Conservation (phyloP, 2,797 vertebrate species). For the Spheniscus humboldti region DNA sequence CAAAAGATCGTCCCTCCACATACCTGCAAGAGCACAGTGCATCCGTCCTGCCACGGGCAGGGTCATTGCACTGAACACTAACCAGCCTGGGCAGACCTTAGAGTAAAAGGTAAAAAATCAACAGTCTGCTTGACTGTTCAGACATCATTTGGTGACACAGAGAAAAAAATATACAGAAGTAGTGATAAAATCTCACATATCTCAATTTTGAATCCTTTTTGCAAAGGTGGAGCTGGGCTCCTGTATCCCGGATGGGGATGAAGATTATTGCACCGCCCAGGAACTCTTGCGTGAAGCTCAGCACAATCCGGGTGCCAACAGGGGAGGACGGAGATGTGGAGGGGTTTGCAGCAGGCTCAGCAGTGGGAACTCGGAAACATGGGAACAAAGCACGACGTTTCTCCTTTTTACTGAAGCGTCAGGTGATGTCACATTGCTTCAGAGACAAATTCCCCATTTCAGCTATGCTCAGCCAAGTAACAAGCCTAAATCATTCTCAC, state of each 20-base stretch:
- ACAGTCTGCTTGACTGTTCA: not conserved
- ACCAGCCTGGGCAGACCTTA: not conserved
- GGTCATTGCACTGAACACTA: fast-evolving
- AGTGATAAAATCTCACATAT: not conserved
- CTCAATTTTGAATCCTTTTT: not conserved
- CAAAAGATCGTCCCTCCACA: not conserved
- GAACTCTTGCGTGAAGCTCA: fast-evolving
- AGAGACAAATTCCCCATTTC: not conserved
- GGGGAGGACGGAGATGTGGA: not conserved
- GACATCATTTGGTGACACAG: too few relatives aligned
- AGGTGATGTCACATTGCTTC: not conserved
- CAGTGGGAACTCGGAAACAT: not conserved
- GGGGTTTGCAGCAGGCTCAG: not conserved
- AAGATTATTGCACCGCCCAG: not conserved
- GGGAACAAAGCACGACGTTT: not conserved
- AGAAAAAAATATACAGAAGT: fast-evolving
- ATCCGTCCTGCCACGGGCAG: fast-evolving
- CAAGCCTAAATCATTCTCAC: not conserved
- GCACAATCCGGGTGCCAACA: fast-evolving
- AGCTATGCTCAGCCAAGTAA: not conserved
- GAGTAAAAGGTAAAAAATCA: not conserved
- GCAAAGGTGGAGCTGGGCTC: not conserved
- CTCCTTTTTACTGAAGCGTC: not conserved
- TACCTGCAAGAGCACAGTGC: too few relatives aligned
- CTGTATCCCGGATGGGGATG: fast-evolving